A percentile compares a stretch with the other conserved stretches of the same genome.
phyloP scores from a whole-genome alignment of 2,113 vertebrate species.

The Tamias sibiricus region DNA sequence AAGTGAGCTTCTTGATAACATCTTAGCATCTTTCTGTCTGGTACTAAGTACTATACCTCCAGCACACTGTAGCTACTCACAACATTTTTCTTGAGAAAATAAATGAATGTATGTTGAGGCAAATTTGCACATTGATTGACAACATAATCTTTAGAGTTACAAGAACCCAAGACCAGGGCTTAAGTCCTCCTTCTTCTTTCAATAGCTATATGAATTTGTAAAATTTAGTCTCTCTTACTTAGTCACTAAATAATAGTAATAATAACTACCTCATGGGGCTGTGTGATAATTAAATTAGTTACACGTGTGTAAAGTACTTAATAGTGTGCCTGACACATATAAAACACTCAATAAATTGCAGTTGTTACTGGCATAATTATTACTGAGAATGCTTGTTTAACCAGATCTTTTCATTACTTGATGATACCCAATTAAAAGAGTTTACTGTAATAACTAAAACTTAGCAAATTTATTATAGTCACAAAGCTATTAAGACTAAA shows the following conservation, averaged over 20 bases:
- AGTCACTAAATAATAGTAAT: background rate
- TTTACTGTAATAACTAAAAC: slow-evolving; percentile 39
- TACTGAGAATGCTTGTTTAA: background rate
- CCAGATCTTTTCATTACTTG: background rate
- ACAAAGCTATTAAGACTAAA: slow-evolving; percentile 11
- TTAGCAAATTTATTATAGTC: background rate
- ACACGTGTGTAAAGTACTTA: background rate
- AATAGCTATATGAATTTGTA: background rate
- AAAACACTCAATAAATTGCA: background rate
- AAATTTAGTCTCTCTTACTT: background rate
- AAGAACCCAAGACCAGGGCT: background rate
- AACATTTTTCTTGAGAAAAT: background rate
- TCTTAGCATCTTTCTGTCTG: background rate
- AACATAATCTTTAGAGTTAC: background rate
- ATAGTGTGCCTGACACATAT: background rate
- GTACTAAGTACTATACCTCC: background rate
- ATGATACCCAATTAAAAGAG: background rate
- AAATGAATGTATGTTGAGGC: background rate
- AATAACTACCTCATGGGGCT: background rate
- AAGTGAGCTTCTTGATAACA: background rate
- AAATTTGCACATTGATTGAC: background rate
- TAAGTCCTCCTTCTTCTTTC: background rate
- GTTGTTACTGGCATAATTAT: background rate
- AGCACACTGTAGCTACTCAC: background rate
- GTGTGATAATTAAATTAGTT: background rate